phyloP scores from a whole-genome alignment of 23 tunicate species.

The Pegea sp. region DNA sequence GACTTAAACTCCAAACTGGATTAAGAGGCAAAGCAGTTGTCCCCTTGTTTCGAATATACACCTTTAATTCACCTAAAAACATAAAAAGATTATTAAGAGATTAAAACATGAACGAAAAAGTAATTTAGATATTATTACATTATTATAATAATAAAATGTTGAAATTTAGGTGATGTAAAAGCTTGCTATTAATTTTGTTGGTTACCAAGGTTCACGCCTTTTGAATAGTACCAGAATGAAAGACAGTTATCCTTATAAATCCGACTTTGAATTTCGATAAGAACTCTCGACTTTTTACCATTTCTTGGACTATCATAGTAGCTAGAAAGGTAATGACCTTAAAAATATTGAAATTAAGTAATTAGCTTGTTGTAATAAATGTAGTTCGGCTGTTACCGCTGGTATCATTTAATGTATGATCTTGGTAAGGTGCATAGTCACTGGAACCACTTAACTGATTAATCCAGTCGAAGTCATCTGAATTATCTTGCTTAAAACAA shows the following conservation, averaged over 20 bases:
- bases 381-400: too few species aligned
- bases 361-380: too few species aligned
- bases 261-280: too few species aligned
- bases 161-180: not conserved
- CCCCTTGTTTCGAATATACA: constrained; percentile 15
- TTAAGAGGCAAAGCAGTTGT: constrained; percentile 13
- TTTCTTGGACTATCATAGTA: too few species aligned
- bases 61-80: constrained; percentile 25
- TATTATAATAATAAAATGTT: not conserved
- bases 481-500: constrained; percentile 10
- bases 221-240: constrained; percentile 36
- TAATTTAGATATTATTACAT: not conserved
- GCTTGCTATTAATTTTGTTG: not conserved
- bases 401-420: too few species aligned
- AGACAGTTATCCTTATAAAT: constrained; percentile 22
- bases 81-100: not conserved
- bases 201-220: constrained; percentile 28
- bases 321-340: too few species aligned
- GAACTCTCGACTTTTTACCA: too few species aligned
- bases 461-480: too few species aligned
- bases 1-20: constrained; percentile 53
- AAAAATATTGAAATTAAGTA: too few species aligned
- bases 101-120: not conserved
- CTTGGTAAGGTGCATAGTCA: too few species aligned
- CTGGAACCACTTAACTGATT: too few species aligned